Evolutionary conservation across 1,140 invertebrate genomes (phyloP).

Genomic region (Goniozus legneri): DNA sequence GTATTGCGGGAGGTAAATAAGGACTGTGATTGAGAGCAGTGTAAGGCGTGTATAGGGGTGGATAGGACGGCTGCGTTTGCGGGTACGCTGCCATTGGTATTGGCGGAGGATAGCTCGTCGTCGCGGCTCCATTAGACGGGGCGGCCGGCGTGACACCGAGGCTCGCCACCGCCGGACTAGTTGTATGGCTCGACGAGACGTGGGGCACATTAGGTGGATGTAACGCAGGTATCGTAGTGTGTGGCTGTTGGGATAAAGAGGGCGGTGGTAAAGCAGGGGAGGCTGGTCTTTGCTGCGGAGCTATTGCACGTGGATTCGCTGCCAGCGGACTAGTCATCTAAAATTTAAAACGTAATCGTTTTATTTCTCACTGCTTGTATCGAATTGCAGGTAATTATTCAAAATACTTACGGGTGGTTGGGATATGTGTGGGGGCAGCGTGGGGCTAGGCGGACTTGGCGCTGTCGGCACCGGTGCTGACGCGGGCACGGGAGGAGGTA

Average conservation of each 20-base stretch:
- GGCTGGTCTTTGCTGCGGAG: constrained; percentile 48
- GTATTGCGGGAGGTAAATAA: constrained; percentile 58
- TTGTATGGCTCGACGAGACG: constrained; percentile 54
- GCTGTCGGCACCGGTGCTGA: constrained; percentile 51
- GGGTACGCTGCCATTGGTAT: constrained; percentile 57
- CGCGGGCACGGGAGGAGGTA: constrained; percentile 51
- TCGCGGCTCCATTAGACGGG: constrained; percentile 55
- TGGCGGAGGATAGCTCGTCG: constrained; percentile 48
- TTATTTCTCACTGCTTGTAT: background rate
- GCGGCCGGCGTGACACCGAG: constrained; percentile 53
- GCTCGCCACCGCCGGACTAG: constrained; percentile 58
- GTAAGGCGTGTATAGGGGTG: constrained; percentile 71
- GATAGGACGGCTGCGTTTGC: constrained; percentile 63
- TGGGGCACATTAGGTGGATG: constrained; percentile 58
- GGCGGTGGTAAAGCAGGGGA: constrained; percentile 48
- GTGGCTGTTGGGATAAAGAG: constrained; percentile 48
- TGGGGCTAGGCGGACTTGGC: constrained; percentile 53
- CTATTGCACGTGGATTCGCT: constrained; percentile 55
- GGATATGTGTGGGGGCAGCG: constrained; percentile 54
- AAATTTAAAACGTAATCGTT: no score
- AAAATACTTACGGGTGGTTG: constrained; percentile 53
- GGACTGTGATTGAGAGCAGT: constrained; percentile 66
- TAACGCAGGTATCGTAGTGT: constrained; percentile 54
- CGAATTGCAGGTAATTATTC: no score
- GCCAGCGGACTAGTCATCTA: constrained; percentile 56